phyloP scores from a whole-genome alignment of 1,140 invertebrate species.

The Zaprionus ghesquierei region DNA sequence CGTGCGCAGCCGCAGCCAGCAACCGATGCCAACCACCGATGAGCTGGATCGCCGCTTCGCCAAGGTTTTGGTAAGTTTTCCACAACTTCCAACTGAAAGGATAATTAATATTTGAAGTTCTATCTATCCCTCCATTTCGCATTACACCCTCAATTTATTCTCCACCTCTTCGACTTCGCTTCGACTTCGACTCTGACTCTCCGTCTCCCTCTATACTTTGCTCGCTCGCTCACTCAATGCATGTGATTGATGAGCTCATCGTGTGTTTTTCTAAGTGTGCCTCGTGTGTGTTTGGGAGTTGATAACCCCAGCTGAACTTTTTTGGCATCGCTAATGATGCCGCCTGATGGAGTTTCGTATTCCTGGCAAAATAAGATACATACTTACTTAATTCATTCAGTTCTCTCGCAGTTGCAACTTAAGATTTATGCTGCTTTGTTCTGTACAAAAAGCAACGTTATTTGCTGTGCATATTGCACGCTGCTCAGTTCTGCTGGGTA shows the following conservation, averaged over 20 bases:
- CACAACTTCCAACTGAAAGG: not conserved
- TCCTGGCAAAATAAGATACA: not conserved
- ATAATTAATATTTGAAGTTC: not conserved
- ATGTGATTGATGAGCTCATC: slow-evolving; percentile 78
- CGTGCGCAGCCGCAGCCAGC: slow-evolving; percentile 89
- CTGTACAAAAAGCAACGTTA: not conserved
- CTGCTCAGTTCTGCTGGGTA: slow-evolving; percentile 20
- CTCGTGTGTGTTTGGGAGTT: slow-evolving; percentile 37
- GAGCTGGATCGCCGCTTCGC: slow-evolving; percentile 96
- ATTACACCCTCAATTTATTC: slow-evolving; percentile 11
- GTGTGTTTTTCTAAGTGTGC: slow-evolving; percentile 25
- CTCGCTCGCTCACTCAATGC: slow-evolving; percentile 29
- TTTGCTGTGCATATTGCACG: slow-evolving; percentile 1
- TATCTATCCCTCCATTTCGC: not conserved
- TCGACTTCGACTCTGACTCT: too few species aligned
- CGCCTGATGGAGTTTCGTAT: not conserved
- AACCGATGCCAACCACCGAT: slow-evolving; percentile 93
- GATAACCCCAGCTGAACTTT: slow-evolving; percentile 36
- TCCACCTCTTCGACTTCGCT: too few species aligned
- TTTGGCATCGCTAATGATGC: not conserved
- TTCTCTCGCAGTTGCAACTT: not conserved
- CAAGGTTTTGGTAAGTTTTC: slow-evolving; percentile 95
- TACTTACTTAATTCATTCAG: not conserved
- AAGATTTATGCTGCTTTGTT: not conserved
- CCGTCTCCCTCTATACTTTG: not conserved